These are phyloP conservation scores for Natrix natrix DNA, from an alignment of 2,797 vertebrate genomes.

Conservation along the genomic window DNA sequence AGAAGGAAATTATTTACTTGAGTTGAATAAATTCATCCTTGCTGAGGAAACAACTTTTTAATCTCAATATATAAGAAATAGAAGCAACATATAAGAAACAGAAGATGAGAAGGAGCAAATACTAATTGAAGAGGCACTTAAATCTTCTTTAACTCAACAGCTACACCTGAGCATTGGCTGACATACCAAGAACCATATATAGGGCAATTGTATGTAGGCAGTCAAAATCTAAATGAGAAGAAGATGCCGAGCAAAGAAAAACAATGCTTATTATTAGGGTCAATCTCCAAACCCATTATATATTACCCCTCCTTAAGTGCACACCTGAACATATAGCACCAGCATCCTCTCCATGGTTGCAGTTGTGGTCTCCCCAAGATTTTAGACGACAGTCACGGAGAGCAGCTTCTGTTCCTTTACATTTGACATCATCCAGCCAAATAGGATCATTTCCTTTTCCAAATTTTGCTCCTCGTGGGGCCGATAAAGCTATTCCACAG, in stretches of 20 bases:
- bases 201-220: background rate
- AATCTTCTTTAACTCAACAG: background rate
- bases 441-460: background rate
- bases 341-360: constrained; percentile 35
- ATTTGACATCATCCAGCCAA: constrained; percentile 44
- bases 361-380: constrained; percentile 8
- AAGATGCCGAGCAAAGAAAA: background rate
- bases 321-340: constrained; percentile 55
- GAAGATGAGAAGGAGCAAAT: background rate
- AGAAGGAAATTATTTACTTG: background rate
- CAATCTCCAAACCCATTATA: background rate
- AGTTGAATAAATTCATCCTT: background rate
- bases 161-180: background rate
- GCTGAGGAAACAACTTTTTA: background rate
- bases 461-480: background rate
- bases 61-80: background rate
- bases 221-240: background rate
- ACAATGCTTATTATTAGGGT: background rate
- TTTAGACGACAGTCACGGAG: constrained; percentile 19
- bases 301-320: background rate
- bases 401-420: constrained; percentile 1
- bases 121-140: background rate
- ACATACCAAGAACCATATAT: background rate
- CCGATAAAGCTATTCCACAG: constrained; percentile 4
- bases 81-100: background rate